These are phyloP conservation scores for Linyphia triangularis DNA, from an alignment of 2,888 invertebrate species.

Conservation along the genomic window DNA sequence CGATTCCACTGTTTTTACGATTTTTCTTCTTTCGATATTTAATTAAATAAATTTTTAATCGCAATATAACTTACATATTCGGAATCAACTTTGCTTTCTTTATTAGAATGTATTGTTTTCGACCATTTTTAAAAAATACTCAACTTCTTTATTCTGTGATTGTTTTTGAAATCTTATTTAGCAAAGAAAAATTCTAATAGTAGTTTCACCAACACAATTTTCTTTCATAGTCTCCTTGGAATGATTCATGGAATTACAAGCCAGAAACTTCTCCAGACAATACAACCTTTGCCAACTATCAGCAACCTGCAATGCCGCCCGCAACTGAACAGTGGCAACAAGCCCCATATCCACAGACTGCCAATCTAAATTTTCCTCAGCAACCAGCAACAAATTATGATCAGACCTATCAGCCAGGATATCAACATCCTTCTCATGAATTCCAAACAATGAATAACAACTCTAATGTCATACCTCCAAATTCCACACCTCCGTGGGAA, in stretches of 20 bases:
- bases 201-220: too few species aligned
- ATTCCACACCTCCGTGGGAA: conserved; percentile 44
- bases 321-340: conserved; percentile 44
- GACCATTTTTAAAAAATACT: too few species aligned
- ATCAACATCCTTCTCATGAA: neutral
- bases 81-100: too few species aligned
- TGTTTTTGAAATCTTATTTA: too few species aligned
- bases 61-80: too few species aligned
- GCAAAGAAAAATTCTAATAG: too few species aligned
- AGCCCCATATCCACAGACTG: conserved; percentile 26
- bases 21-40: too few species aligned
- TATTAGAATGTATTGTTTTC: too few species aligned
- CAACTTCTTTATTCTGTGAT: too few species aligned
- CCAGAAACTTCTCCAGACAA: conserved; percentile 13
- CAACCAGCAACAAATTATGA: conserved; percentile 17
- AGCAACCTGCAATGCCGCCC: conserved; percentile 31
- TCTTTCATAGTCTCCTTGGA: conserved; percentile 23
- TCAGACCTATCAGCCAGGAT: conserved; percentile 22
- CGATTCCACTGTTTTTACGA: too few species aligned
- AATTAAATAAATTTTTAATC: too few species aligned
- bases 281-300: conserved; percentile 22
- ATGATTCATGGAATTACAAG: conserved; percentile 30
- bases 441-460: conserved; percentile 51
- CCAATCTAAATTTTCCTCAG: conserved; percentile 51
- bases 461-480: conserved; percentile 6